Base-by-base conservation (phyloP, 2,888 invertebrate species). In the Trissonchulus sp. region DNA sequence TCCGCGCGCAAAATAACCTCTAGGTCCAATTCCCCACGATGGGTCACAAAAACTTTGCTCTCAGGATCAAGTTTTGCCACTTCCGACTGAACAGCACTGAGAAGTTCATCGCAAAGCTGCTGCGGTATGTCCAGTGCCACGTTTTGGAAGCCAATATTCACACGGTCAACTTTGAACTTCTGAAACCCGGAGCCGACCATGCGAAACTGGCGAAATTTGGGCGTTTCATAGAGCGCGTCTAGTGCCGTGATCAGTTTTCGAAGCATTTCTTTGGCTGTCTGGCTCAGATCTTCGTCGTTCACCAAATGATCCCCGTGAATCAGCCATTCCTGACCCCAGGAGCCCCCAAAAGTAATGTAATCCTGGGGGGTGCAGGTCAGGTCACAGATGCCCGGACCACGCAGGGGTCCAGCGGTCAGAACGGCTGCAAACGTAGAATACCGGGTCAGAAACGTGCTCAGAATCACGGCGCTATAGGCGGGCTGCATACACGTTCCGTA, bases 301-400 rank as follows among this genome's bases (percentile, higher is more conserved):
- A 83, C 82, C 0, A 83, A 79, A 72, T 83, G 75, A 31, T 78
- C 78, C 2, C 80, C 81, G 8, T 75, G 72, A 34, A 83, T 65
- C 81, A 80, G 81, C 83, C 83, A 83, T 75, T 83, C 83, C 15
- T 83, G 77, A 34, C 83, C 83, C 83, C 83, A 83, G 0, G 82
- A 82, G 1, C 83, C 83, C 77, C 82, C 81, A 77, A 83, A 83
- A 63, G 81, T 72, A 2, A 83, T 78, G 3, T 80, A 80, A 15
- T 34, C 35, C n/a, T n/a, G 18, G 2, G 31, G 31, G 35, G 71
- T 28, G n/a, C 71, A 71, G 36, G 83, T 84, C 38, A 84, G 78
- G 74, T 83, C 83, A n/a, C 83, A 80, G 62, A 83, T 84, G 28
- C 83, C 83, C 1, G 83, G 82, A 18, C 80, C 80, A n/a, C 63